Base-by-base conservation (phyloP, 1,140 invertebrate species). In the Condylostylus longicornis region DNA sequence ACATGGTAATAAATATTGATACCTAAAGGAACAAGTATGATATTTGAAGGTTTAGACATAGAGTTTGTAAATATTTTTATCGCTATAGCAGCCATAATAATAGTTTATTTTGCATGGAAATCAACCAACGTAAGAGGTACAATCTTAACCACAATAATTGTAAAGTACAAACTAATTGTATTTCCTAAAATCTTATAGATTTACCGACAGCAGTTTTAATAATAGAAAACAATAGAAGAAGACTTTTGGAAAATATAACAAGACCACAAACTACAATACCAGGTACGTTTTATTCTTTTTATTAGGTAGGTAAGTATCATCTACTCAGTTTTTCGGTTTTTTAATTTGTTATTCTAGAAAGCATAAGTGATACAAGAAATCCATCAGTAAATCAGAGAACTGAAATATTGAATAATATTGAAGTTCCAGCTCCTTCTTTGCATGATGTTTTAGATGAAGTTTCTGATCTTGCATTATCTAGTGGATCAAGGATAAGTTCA, bases 51-150 rank as follows among this genome's bases (percentile, higher is more conserved):
- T 13, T 6, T 10, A 6, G 15, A 13, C 7, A 7, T 31, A 13
- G 10, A 10, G 5, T 13, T 13, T 13, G 15, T 7, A 31, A 34
- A 17, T 34, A n/a, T 34, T 15, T 19, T 22, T 10, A 22, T 21
- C n/a, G 21, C 33, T 19, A 53, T 82, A 38, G 47, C 75, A 15
- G 58, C 77, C 9, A 48, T 78, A 2, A 41, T 75, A 4, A 58
- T 81, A n/a, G 68, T 63, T 13, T 64, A 69, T 42, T 45, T 79
- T n/a, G 79, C 78, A 10, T 82, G 79, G 79, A 70, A 71, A 56
- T 81, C 79, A 0, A 82, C 74, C 8, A 67, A 64, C 40, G 66
- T 70, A 20, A 50, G 49, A 38, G 68, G n/a, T n/a, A 51, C 6
- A 58, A 60, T 42, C 61, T 53, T 35, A 66, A 69, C 40, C 50